A percentile compares a stretch with the other conserved stretches of the same genome.
Evolutionary conservation across 2,888 invertebrate genomes (phyloP).

Genomic region (Pammene aurita): DNA sequence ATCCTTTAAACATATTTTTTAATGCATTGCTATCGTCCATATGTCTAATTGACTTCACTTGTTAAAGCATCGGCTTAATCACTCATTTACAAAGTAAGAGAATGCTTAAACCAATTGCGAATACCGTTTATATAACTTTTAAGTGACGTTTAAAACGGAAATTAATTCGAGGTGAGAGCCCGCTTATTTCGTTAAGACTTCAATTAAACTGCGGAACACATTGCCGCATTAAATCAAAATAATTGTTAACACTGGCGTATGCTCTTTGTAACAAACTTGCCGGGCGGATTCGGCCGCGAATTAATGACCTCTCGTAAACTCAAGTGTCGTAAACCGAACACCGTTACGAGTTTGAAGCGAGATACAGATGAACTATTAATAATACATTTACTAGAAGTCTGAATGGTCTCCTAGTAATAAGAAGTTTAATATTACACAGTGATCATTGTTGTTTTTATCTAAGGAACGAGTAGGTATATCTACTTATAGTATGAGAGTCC

Average conservation of each 20-base stretch:
- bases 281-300: conserved; percentile 56
- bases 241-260: conserved; percentile 37
- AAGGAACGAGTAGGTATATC: not conserved
- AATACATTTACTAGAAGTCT: conserved; percentile 27
- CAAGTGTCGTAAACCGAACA: conserved; percentile 54
- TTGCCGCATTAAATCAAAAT: conserved; percentile 39
- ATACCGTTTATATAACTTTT: conserved; percentile 7
- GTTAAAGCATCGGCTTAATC: no score
- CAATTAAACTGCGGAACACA: conserved; percentile 33
- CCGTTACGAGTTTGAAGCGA: conserved; percentile 52
- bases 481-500: no score
- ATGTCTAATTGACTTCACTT: not conserved
- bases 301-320: conserved; percentile 59
- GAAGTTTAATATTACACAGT: not conserved
- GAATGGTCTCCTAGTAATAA: not conserved
- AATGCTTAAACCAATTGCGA: not conserved
- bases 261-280: conserved; percentile 53
- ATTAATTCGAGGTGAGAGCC: conserved; percentile 24
- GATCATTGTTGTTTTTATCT: not conserved
- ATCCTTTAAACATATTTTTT: not conserved
- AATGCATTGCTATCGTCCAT: not conserved
- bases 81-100: conserved; percentile 17
- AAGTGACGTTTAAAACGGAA: conserved; percentile 7
- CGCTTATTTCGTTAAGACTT: conserved; percentile 19
- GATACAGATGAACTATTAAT: conserved; percentile 32